Conservation (phyloP, 2,797 vertebrate genomes). For the Notolabrus celidotus region DNA sequence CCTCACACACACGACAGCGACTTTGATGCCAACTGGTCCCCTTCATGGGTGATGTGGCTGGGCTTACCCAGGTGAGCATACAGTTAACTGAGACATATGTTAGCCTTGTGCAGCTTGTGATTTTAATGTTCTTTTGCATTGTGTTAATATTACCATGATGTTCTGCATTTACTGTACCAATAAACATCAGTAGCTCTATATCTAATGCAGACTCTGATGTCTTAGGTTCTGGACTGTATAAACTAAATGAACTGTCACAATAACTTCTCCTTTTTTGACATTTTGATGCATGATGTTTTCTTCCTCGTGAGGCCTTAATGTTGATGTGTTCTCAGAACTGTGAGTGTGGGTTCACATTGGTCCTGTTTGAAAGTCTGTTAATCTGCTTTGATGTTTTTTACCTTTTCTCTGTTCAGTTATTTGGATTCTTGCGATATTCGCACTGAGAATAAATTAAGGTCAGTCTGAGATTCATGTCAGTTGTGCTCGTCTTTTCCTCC, state of each 20-base stretch:
- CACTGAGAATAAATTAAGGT: not conserved
- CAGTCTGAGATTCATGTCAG: not conserved
- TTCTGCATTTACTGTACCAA: not conserved
- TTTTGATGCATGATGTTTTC: not conserved
- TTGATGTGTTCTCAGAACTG: too few relatives aligned
- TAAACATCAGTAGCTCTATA: not conserved
- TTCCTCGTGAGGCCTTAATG: not conserved
- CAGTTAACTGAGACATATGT: not conserved
- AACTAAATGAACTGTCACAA: not conserved
- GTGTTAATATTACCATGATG: not conserved
- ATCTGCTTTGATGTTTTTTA: not conserved
- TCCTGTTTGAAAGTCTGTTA: not conserved
- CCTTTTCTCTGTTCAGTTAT: not conserved
- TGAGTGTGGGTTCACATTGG: too few relatives aligned
- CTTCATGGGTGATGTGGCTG: conserved; percentile 98
- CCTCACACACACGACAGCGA: conserved; percentile 92
- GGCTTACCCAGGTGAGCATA: conserved; percentile 93
- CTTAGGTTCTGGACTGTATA: not conserved
- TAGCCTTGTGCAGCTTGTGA: not conserved
- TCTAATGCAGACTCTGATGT: not conserved
- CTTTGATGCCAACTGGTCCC: conserved; percentile 97
- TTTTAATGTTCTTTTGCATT: not conserved
- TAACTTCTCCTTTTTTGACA: not conserved
- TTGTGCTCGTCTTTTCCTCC: not conserved
- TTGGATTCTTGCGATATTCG: not conserved